Base-by-base conservation (phyloP, 2,888 invertebrate genomes). In the Cotesia congregata region DNA sequence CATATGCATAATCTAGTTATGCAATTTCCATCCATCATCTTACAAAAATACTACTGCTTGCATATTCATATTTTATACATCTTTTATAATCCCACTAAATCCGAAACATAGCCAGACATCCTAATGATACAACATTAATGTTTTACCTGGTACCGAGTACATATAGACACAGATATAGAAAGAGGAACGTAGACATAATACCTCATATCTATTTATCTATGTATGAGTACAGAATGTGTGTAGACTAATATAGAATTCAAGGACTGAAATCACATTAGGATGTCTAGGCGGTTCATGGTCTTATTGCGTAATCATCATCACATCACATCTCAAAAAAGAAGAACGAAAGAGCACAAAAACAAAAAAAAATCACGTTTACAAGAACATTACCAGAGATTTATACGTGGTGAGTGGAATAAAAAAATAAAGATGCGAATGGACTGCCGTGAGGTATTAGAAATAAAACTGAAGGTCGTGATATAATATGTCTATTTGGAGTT, bases 391-490 rank as follows among this genome's bases (percentile, higher is more conserved):
- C 5, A 80, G 80, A 77, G 79, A 78, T 76, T 38, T 75, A 38
- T 67, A 9, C 67, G 39, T 67, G n/a, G 30, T 20, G n/a, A 30
- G 30, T n/a, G 15, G 17, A 38, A 38, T 67, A 6, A 38, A 67
- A 20, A 40, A 9, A 5, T 12, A 68, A 17, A 39, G 38, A 74
- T 68, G 76, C 71, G 64, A 78, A 75, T 76, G 82, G 83, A 83
- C 83, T 83, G 84, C 84, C 82, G 82, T 81, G 60, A 65, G 73
- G 70, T 83, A 78, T 86, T 86, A 86, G 86, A 85, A 85, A 85
- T 79, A 85, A 84, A 86, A 77, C 70, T 62, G 62, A 71, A 70
- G 71, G 68, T 61, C 65, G 70, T 65, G 50, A 69, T 39, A 60
- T 59, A 74, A 61, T 17, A 41, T 60, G 80, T 84, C 85, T 85